Evolutionary conservation across 2,113 vertebrate species (phyloP).

Genomic region (human (Homo sapiens)): GRCh38 chr5:130040501-130041000

Average conservation of each 20-base stretch:
- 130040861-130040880: background rate
- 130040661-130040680: background rate
- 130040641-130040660: slow-evolving; percentile 4
- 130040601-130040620: background rate
- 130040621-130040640: background rate
- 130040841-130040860: background rate
- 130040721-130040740: background rate
- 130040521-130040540: background rate
- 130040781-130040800: background rate
- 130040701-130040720: slow-evolving; percentile 47
- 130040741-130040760: background rate
- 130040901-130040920: background rate
- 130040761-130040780: background rate
- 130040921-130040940: background rate
- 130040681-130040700: slow-evolving; percentile 40
- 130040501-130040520: slow-evolving; percentile 6
- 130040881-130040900: background rate
- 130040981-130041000: background rate
- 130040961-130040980: background rate
- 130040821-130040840: background rate
- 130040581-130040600: background rate
- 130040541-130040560: slow-evolving; percentile 24
- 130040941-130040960: background rate
- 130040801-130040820: background rate
- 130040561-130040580: background rate